Evolutionary conservation across 2,888 invertebrate genomes (phyloP), one percentile per base, ranked within the genome.

Genomic region (Oscheius myriophilus): DNA sequence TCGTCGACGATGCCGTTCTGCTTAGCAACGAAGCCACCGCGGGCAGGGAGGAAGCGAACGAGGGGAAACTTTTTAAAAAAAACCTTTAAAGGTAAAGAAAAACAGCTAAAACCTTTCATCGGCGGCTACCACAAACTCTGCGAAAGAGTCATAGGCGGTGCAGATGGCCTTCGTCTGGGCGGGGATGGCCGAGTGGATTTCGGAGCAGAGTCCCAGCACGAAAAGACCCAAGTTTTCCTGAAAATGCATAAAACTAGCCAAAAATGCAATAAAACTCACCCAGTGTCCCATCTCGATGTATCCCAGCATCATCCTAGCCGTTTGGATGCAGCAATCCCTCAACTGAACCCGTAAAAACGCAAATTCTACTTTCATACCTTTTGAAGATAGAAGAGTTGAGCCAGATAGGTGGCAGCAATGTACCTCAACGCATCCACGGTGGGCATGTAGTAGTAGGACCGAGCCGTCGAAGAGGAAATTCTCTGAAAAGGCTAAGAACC

Each of bases 191-290:
- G 45, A 41, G 58, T 68, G 65, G 18, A 75, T 26, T 39, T 77
- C 69, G 1, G 67, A 67, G 57, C 74, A 77, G 9, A 74, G 43
- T 4, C 71, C 72, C 2, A 77, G 64, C 21, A 75, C 55, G 3
- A 77, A 58, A 21, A 65, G n/a, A 18, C 63, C 42, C n/a, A 69
- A 43, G 41, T 65, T 69, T 21, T 58, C 52, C 58, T 69, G 16
- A 16, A 57, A 26, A 65, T 45, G 33, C 18, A 25, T 6, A 61
- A 33, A 33, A 33, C 3, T 33, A 6, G 3, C 3, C 3, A 33
- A 33, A 33, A 33, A 33, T 33, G 53, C 33, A 33, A 33, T 33
- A 33, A n/a, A 26, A n/a, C 33, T 43, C 45, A 65, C 65, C 65
- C 65, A 65, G 39, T 65, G 65, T 12, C 65, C 65, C n/a, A 54